These are phyloP conservation scores for Tenthredo distinguenda DNA, from an alignment of 2,888 invertebrate species.

Conservation along the genomic window DNA sequence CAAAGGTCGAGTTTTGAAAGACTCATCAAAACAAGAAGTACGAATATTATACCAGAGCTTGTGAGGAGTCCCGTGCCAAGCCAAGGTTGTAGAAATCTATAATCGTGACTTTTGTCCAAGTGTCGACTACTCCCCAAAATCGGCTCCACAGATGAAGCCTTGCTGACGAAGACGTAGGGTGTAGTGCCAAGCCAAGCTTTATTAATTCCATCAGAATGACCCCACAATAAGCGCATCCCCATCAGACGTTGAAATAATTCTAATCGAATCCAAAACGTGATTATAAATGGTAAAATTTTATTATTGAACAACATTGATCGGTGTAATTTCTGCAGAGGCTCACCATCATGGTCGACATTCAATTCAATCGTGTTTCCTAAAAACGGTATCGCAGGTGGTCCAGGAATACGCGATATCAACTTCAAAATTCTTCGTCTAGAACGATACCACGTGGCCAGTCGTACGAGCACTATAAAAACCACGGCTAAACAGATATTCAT, in stretches of 20 bases:
- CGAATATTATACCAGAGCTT: constrained; percentile 75
- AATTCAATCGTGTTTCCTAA: constrained; percentile 83
- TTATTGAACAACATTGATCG: no score
- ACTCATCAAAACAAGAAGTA: background rate
- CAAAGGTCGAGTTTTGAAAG: background rate
- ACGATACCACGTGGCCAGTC: constrained; percentile 35
- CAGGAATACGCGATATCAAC: constrained; percentile 81
- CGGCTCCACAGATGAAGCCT: constrained; percentile 79
- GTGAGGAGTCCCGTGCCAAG: constrained; percentile 81
- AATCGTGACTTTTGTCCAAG: constrained; percentile 82
- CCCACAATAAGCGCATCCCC: constrained; percentile 79
- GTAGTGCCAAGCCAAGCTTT: constrained; percentile 79
- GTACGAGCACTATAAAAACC: background rate
- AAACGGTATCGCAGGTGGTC: constrained; percentile 81
- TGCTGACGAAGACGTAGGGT: constrained; percentile 79
- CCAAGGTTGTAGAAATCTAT: constrained; percentile 81
- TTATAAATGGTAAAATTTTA: background rate
- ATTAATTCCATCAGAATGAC: constrained; percentile 78
- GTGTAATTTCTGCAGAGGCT: constrained; percentile 59
- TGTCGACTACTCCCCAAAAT: constrained; percentile 81
- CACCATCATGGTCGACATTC: constrained; percentile 82
- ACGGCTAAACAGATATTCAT: background rate
- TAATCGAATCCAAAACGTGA: constrained; percentile 59
- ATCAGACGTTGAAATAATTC: constrained; percentile 80
- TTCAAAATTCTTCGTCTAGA: constrained; percentile 75